These are phyloP conservation scores for Lacerta bilineata DNA, from an alignment of 2,797 vertebrate species.

Conservation along the genomic window DNA sequence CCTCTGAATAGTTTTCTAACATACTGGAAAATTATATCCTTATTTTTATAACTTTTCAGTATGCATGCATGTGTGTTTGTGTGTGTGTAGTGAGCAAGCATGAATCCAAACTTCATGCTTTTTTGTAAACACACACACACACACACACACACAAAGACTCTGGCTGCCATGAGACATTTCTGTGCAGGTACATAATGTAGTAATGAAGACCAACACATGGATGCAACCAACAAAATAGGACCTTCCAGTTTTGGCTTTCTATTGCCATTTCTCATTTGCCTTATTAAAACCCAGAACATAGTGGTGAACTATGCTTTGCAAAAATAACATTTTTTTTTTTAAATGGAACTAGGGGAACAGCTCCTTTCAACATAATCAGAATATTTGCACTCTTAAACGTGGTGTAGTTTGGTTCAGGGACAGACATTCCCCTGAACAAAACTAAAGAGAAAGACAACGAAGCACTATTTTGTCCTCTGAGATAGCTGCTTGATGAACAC, in stretches of 20 bases:
- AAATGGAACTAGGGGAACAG: slow-evolving; percentile 9
- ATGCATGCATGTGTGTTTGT: background rate
- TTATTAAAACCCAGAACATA: background rate
- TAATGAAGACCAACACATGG: background rate
- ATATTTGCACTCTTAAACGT: background rate
- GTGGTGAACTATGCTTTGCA: background rate
- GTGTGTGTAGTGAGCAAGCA: background rate
- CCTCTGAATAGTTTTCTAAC: too few relatives aligned
- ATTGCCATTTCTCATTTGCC: background rate
- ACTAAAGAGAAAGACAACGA: background rate
- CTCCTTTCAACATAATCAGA: slow-evolving; percentile 11
- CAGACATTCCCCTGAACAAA: background rate
- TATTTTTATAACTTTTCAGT: background rate
- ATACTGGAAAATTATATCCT: background rate
- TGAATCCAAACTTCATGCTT: background rate
- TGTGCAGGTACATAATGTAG: background rate
- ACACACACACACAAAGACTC: fast-evolving
- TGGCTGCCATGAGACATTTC: background rate
- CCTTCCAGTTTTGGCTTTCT: background rate
- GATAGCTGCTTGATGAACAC: background rate
- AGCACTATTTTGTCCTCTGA: background rate
- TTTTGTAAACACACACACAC: too few relatives aligned
- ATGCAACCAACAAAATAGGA: background rate
- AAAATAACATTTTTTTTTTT: background rate
- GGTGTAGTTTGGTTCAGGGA: background rate